Conservation (phyloP, 2,113 vertebrate genomes). For the Pelecanoides urinatrix region DNA sequence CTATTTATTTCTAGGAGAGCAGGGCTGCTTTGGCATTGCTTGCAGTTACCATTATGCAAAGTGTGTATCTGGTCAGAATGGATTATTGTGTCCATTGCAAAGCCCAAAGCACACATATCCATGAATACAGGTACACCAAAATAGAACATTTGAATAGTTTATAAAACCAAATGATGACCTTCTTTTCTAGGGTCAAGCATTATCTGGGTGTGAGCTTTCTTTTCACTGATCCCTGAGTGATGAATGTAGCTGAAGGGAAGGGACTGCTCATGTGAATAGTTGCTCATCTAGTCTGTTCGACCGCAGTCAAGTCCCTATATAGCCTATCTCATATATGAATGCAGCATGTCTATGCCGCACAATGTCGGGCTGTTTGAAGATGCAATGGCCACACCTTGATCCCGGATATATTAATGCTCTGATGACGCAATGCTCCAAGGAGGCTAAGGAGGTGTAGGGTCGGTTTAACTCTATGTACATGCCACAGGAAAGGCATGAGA, state of each 20-base stretch:
- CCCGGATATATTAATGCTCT: neutral
- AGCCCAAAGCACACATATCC: neutral
- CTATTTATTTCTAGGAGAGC: neutral
- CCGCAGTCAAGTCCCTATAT: neutral
- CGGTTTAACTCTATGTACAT: neutral
- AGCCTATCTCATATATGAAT: neutral
- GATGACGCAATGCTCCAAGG: neutral
- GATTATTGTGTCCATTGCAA: neutral
- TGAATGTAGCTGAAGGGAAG: neutral
- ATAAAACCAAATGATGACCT: neutral
- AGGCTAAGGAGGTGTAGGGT: neutral
- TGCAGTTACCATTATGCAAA: neutral
- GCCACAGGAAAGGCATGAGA: neutral
- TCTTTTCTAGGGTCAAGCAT: neutral
- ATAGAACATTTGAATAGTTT: neutral
- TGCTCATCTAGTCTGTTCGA: neutral
- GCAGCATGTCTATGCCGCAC: neutral
- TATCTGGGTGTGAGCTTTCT: neutral
- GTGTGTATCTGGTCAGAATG: neutral
- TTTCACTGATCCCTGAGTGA: neutral
- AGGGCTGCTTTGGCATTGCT: neutral
- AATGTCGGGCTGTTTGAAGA: neutral
- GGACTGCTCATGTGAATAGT: neutral
- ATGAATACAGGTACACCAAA: neutral
- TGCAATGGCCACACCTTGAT: neutral